These are phyloP conservation scores for Heliconius ethilla DNA, from an alignment of 2,888 invertebrate species.

Conservation along the genomic window DNA sequence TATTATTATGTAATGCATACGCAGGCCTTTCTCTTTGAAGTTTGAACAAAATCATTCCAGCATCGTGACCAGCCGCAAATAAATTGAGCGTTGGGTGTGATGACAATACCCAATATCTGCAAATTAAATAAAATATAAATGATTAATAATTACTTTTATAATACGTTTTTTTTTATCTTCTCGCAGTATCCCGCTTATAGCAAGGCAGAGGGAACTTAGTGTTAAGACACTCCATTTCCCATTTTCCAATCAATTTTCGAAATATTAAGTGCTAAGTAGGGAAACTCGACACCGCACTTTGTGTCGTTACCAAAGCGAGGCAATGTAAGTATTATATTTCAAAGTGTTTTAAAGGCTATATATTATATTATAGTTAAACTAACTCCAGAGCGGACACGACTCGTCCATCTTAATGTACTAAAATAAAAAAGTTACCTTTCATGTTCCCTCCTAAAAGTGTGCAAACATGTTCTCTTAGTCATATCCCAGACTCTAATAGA, in stretches of 20 bases:
- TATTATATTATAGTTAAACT: too few species aligned
- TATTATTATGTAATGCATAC: conserved; percentile 95
- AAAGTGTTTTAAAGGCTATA: too few species aligned
- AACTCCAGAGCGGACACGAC: too few species aligned
- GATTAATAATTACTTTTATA: background rate
- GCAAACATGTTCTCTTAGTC: conserved; percentile 94
- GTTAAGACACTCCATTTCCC: background rate
- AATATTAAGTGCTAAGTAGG: background rate
- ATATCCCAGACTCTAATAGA: conserved; percentile 99
- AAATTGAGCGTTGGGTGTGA: conserved; percentile 97
- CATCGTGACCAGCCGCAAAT: conserved; percentile 99
- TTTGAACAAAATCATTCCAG: conserved; percentile 96
- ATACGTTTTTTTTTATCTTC: background rate
- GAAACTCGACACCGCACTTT: background rate
- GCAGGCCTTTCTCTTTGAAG: conserved; percentile 98
- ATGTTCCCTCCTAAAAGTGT: conserved; percentile 96
- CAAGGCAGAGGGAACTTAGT: too few species aligned
- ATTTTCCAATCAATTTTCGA: background rate
- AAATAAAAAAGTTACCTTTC: conserved; percentile 81
- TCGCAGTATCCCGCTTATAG: background rate
- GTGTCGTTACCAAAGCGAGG: too few species aligned
- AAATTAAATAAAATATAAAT: conserved; percentile 8
- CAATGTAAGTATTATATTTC: too few species aligned
- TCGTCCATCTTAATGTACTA: background rate
- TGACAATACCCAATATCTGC: conserved; percentile 96